Evolutionary conservation across 2,888 invertebrate genomes (phyloP).

Genomic region (Busseola fusca): DNA sequence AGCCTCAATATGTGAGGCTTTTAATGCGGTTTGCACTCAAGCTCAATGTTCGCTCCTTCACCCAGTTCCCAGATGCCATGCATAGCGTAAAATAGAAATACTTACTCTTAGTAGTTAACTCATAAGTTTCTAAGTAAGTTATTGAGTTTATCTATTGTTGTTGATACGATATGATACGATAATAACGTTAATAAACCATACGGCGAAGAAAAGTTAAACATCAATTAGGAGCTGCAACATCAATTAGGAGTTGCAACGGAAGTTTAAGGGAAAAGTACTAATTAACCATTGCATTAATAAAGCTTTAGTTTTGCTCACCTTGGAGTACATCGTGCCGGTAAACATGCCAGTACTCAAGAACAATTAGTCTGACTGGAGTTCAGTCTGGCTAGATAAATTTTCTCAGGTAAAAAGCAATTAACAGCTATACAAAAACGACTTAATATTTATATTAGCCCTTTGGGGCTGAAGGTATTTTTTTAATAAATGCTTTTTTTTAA

Average conservation of each 20-base stretch:
- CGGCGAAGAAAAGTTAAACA: not conserved
- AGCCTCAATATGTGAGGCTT: not conserved
- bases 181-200: not conserved
- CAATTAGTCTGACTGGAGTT: constrained; percentile 3
- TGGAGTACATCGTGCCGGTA: not conserved
- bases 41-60: not conserved
- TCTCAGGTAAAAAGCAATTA: constrained; percentile 15
- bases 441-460: constrained; percentile 16
- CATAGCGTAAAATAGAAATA: not conserved
- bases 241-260: not conserved
- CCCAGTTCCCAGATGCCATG: not conserved
- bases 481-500: no score
- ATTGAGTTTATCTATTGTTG: not conserved
- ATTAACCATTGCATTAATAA: not conserved
- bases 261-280: not conserved
- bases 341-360: not conserved
- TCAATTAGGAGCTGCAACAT: not conserved
- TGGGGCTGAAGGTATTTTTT: not conserved
- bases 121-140: not conserved
- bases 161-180: no score
- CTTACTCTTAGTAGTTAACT: not conserved
- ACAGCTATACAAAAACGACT: not conserved
- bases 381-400: constrained; percentile 13
- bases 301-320: not conserved
- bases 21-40: not conserved